phyloP scores from a whole-genome alignment of 2,888 invertebrate genomes.

The Pardosa pseudoannulata region DNA sequence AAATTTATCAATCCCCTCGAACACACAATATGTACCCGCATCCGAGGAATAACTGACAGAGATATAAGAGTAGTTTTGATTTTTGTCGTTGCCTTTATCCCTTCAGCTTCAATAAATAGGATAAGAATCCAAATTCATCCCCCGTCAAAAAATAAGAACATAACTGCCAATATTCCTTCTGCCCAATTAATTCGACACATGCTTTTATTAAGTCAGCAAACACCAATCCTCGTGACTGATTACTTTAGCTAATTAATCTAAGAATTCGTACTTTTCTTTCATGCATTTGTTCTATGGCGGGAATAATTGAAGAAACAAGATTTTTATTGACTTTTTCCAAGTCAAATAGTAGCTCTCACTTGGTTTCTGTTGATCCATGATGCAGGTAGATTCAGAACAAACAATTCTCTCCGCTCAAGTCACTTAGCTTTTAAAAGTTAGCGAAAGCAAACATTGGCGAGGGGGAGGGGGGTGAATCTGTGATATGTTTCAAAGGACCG shows the following conservation, averaged over 20 bases:
- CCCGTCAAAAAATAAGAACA: not conserved
- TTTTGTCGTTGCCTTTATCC: too few species aligned
- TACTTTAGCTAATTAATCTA: slow-evolving; percentile 58
- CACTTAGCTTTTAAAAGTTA: slow-evolving; percentile 17
- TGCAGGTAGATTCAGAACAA: not conserved
- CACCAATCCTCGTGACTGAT: slow-evolving; percentile 48
- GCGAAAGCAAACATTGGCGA: not conserved
- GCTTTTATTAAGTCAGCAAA: slow-evolving; percentile 62
- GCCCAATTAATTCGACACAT: slow-evolving; percentile 58
- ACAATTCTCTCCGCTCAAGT: not conserved
- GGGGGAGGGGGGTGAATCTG: not conserved
- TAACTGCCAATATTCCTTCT: not conserved
- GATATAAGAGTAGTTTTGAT: too few species aligned
- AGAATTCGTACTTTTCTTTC: slow-evolving; percentile 31
- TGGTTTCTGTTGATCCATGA: not conserved
- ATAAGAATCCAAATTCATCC: too few species aligned
- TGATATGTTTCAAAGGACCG: not conserved
- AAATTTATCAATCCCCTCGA: too few species aligned
- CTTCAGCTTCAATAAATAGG: too few species aligned
- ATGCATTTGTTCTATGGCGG: not conserved
- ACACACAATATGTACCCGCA: too few species aligned
- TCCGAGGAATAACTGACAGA: too few species aligned
- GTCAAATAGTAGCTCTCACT: not conserved
- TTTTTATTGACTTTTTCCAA: slow-evolving; percentile 7
- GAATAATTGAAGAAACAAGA: slow-evolving; percentile 11